Evolutionary conservation across 2,113 vertebrate genomes (phyloP).

Genomic region (Leucoraja erinaceus): DNA sequence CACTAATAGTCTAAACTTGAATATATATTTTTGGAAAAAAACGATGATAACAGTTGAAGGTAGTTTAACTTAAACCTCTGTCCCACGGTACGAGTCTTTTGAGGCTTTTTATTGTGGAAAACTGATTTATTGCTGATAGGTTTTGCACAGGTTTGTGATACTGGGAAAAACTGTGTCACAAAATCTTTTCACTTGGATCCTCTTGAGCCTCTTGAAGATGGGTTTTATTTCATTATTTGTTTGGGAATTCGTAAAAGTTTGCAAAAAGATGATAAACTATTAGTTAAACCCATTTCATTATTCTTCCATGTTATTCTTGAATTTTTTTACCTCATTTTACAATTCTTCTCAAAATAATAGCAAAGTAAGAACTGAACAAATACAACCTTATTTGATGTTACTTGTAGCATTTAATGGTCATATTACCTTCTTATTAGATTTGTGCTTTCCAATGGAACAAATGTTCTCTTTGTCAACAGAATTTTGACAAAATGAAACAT

Average conservation of each 20-base stretch:
- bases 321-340: neutral
- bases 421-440: neutral
- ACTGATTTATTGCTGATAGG: neutral
- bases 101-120: neutral
- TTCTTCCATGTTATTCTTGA: neutral
- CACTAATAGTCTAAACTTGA: neutral
- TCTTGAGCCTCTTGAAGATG: no score
- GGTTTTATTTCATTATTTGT: slow-evolving; percentile 5
- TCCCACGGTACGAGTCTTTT: no score
- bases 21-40: neutral
- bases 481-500: neutral
- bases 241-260: neutral
- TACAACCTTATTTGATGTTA: neutral
- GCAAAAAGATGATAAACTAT: neutral
- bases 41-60: no score
- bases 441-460: neutral
- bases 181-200: neutral
- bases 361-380: neutral
- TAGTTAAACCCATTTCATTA: neutral
- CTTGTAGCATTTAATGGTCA: neutral
- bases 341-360: neutral
- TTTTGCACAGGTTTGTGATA: neutral
- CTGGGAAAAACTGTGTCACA: neutral
- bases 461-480: neutral
- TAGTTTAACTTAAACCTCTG: no score